Percentiles rank a stretch among this genome's conserved stretches.
These are phyloP conservation scores for Clavelina lepadiformis DNA, from an alignment of 23 tunicate species.

Conservation along the genomic window DNA sequence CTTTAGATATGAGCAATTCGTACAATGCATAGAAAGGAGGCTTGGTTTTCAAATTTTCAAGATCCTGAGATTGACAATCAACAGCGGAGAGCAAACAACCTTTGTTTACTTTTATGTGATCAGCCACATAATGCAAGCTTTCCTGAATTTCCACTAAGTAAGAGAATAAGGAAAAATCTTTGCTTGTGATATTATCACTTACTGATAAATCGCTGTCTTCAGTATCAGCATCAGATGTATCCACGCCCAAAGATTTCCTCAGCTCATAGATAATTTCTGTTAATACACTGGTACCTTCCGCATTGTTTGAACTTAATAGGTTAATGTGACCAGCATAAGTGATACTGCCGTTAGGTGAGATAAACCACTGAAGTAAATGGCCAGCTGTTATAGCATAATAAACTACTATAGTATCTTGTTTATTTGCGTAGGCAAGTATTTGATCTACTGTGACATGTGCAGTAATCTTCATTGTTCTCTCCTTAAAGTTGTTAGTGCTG, in stretches of 20 bases:
- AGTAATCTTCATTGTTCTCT: not conserved
- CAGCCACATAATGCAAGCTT: not conserved
- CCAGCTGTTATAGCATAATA: slow-evolving; percentile 33
- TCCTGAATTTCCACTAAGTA: too few relatives aligned
- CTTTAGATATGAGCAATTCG: slow-evolving; percentile 26
- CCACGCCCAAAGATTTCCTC: slow-evolving; percentile 44
- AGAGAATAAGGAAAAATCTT: too few relatives aligned
- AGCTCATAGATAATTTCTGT: slow-evolving; percentile 22
- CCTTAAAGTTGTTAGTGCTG: not conserved
- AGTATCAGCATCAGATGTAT: slow-evolving; percentile 6
- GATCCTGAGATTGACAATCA: too few relatives aligned
- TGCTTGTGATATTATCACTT: too few relatives aligned
- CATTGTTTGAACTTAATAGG: not conserved
- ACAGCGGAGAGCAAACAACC: slow-evolving; percentile 5
- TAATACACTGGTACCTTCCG: slow-evolving; percentile 1
- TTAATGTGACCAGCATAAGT: not conserved
- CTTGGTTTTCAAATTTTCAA: slow-evolving; percentile 1
- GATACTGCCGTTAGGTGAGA: slow-evolving; percentile 36
- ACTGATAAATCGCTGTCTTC: not conserved
- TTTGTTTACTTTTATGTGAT: slow-evolving; percentile 8
- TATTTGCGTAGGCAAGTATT: slow-evolving; percentile 26
- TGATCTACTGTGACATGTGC: slow-evolving; percentile 9
- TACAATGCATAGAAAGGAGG: slow-evolving; percentile 33
- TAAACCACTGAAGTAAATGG: slow-evolving; percentile 34
- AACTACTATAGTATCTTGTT: slow-evolving; percentile 8